These are phyloP conservation scores for Calyptommatus sinebrachiatus DNA, from an alignment of 2,113 vertebrate species.

Conservation along the genomic window DNA sequence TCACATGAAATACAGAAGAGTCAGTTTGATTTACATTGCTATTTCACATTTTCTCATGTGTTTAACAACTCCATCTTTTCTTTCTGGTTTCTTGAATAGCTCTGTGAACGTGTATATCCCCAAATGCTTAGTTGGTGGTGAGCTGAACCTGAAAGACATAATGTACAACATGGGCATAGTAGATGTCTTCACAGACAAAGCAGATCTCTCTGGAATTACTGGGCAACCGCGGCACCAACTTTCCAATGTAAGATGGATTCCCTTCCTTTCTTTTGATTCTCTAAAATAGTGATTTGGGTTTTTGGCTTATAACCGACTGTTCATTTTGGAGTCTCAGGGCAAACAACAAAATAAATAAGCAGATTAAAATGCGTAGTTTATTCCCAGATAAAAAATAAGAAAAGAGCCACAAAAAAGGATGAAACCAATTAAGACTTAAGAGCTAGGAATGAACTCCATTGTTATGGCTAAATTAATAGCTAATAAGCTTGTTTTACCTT, in stretches of 20 bases:
- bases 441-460: too few species aligned
- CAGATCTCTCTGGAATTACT: conserved; percentile 77
- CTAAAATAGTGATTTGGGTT: not conserved
- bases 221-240: conserved; percentile 45
- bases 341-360: too few species aligned
- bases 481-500: too few species aligned
- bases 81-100: conserved; percentile 51
- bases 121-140: conserved; percentile 76
- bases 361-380: too few species aligned
- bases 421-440: not conserved
- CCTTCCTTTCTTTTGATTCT: not conserved
- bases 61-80: not conserved
- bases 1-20: not conserved
- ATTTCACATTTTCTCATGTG: not conserved
- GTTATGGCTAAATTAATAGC: too few species aligned
- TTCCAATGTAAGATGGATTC: conserved; percentile 66
- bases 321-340: too few species aligned
- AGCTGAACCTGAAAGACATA: conserved; percentile 62
- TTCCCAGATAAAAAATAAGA: too few species aligned
- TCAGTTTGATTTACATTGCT: not conserved
- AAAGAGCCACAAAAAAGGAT: too few species aligned
- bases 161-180: conserved; percentile 75
- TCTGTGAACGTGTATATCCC: conserved; percentile 64
- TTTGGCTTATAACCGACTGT: too few species aligned
- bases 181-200: conserved; percentile 68